Base-by-base conservation (phyloP, 2,797 vertebrate genomes). In the Adrianichthys oophorus region DNA sequence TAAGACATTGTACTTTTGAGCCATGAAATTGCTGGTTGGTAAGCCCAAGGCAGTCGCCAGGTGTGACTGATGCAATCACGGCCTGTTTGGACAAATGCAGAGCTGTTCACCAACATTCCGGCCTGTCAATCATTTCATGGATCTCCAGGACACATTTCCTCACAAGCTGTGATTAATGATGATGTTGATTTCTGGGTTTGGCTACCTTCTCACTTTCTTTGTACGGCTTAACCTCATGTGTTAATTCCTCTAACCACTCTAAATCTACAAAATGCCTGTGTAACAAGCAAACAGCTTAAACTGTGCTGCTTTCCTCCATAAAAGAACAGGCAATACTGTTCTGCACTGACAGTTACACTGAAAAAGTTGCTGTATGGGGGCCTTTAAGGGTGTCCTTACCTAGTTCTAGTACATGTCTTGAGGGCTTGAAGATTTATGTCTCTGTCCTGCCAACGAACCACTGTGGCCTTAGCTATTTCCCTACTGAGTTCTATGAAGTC, bases 31-130 rank as follows among this genome's bases (percentile, higher is more conserved):
- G 90, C 83, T 89, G 86, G 76, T 78, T 89, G 87, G 88, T 89
- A 87, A 79, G 93, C 93, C 93, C 84, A 82, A 87, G 93, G 95
- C 93, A 67, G 85, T 92, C 85, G 72, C 91, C 94, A 95, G 94
- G 93, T 94, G 93, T 92, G 89, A 91, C 88, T 89, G 90, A 89
- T 89, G 88, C 89, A 89, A 88, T 88, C 86, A 81, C 86, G 91
- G 91, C 93, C 81, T 93, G 93, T 91, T 91, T 85, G 85, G 87
- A 91, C 93, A 87, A 90, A 91, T 80, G 79, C 79, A 76, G 74
- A 85, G 74, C 59, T 76, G 67, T 68, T 76, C 78, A 78, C 70
- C 69, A 82, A 80, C 90, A 89, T 90, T 84, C 83, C 84, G 77
- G 17, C 74, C 61, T 86, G 85, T 88, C 86, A 90, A 76, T 87